phyloP scores from a whole-genome alignment of 2,797 vertebrate genomes.

The Lacerta bilineata region DNA sequence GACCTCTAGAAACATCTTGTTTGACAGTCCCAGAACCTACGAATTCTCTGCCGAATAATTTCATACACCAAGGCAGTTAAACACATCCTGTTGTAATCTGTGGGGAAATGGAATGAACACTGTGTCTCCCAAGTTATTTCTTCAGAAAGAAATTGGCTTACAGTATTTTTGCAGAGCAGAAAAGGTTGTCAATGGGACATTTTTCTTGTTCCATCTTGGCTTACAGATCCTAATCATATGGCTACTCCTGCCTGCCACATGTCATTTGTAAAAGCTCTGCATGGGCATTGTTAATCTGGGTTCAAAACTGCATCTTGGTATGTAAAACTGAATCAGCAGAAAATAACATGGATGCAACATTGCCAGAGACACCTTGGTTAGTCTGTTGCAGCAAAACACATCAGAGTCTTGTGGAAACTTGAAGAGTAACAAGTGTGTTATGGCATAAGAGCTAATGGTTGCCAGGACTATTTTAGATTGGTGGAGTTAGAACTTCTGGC shows the following conservation, averaged over 20 bases:
- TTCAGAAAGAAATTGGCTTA: slow-evolving; percentile 32
- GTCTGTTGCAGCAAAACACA: no score
- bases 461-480: no score
- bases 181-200: slow-evolving; percentile 29
- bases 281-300: background rate
- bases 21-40: slow-evolving; percentile 55
- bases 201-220: slow-evolving; percentile 27
- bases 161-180: slow-evolving; percentile 36
- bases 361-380: background rate
- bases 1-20: slow-evolving; percentile 52
- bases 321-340: background rate
- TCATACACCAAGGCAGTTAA: slow-evolving; percentile 56
- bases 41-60: slow-evolving; percentile 64
- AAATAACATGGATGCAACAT: background rate
- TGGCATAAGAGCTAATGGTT: no score
- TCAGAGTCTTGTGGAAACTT: no score
- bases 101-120: slow-evolving; percentile 50
- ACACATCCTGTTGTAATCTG: slow-evolving; percentile 59
- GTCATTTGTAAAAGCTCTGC: slow-evolving; percentile 12
- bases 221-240: slow-evolving; percentile 17
- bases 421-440: no score
- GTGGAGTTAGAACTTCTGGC: no score
- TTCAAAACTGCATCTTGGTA: background rate
- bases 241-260: slow-evolving; percentile 18
- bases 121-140: slow-evolving; percentile 60